A percentile compares a stretch with the other conserved stretches of the same genome.
Conservation (phyloP, 1,140 invertebrate species). For the Trichonephila inaurata region DNA sequence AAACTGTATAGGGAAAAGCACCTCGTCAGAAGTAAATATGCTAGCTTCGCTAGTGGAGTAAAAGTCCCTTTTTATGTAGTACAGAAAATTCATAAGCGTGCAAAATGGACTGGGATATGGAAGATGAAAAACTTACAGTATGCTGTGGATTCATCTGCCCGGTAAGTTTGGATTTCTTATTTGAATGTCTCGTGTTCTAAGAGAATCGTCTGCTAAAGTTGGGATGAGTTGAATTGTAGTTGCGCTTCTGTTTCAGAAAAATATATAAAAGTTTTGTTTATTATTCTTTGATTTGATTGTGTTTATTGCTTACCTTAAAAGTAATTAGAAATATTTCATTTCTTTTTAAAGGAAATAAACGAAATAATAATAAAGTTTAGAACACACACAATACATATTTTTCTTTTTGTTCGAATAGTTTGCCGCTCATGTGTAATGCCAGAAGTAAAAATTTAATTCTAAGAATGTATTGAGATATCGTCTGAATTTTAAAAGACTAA, state of each 20-base stretch:
- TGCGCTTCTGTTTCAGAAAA: background rate
- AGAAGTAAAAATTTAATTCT: too few relatives aligned
- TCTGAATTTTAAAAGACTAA: too few relatives aligned
- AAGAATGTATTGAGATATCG: too few relatives aligned
- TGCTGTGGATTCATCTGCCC: constrained; percentile 52
- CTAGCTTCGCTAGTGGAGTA: background rate
- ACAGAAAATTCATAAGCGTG: constrained; percentile 68
- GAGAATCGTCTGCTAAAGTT: constrained; percentile 49
- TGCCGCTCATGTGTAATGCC: too few relatives aligned
- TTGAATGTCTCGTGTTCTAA: background rate
- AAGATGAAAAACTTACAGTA: constrained; percentile 57
- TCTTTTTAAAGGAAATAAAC: too few relatives aligned
- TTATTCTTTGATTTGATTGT: too few relatives aligned
- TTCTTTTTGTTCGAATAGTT: too few relatives aligned
- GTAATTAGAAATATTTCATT: too few relatives aligned
- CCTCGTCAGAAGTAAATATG: constrained; percentile 43
- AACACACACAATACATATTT: too few relatives aligned
- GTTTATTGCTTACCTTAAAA: too few relatives aligned
- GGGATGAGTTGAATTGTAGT: constrained; percentile 9
- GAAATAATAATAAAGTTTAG: too few relatives aligned
- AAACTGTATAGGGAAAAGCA: constrained; percentile 8
- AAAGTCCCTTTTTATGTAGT: background rate
- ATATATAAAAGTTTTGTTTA: background rate
- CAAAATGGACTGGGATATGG: constrained; percentile 60
- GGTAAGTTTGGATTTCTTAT: constrained; percentile 40